These are phyloP conservation scores for Choloepus didactylus DNA, from an alignment of 2,797 vertebrate species.

Conservation along the genomic window DNA sequence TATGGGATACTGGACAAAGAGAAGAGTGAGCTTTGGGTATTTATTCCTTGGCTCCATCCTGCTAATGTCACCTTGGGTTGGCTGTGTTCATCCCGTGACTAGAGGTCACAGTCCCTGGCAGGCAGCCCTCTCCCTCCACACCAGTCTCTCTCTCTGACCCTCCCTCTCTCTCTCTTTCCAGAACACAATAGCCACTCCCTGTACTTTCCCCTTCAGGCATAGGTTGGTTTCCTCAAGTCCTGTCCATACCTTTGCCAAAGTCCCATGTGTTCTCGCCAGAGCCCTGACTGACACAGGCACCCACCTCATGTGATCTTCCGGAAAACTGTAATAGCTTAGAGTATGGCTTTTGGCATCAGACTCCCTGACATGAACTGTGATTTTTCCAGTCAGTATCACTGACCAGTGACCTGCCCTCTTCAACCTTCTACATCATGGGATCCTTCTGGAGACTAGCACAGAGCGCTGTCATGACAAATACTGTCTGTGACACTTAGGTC, in stretches of 20 bases:
- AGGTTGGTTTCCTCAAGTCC: not conserved
- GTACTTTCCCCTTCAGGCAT: not conserved
- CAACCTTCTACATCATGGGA: not conserved
- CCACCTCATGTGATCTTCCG: not conserved
- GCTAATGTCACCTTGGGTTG: not conserved
- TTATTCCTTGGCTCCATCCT: not conserved
- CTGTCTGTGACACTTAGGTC: not conserved
- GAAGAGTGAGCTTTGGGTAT: not conserved
- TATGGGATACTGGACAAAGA: not conserved
- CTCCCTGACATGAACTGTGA: not conserved
- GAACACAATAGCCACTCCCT: too few relatives aligned
- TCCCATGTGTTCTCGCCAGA: not conserved
- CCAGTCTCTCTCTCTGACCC: not conserved
- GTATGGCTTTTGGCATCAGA: not conserved
- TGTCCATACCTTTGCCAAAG: not conserved
- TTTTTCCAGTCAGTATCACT: not conserved
- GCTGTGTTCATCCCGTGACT: not conserved
- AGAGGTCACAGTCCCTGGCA: not conserved
- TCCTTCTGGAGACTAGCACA: not conserved
- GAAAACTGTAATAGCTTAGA: not conserved
- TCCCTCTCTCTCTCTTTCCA: not conserved
- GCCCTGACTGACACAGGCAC: not conserved
- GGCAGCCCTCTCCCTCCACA: not conserved
- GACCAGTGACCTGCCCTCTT: not conserved
- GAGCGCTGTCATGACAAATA: not conserved